phyloP scores from a whole-genome alignment of 2,888 invertebrate species.

The Apotomis betuletana region DNA sequence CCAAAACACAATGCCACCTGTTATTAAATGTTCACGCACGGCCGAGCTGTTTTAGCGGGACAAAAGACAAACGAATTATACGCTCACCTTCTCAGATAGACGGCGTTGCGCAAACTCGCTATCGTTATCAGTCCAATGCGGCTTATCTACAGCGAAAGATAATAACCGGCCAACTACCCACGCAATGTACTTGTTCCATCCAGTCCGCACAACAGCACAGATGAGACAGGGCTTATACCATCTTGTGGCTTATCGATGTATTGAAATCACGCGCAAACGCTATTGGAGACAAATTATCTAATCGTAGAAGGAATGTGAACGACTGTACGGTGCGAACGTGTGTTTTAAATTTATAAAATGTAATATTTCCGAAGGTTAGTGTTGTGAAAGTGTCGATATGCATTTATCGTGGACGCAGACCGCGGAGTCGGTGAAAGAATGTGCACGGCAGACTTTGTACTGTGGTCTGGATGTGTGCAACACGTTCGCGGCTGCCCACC shows the following conservation, averaged over 20 bases:
- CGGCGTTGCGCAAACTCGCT: slow-evolving; percentile 40
- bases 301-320: slow-evolving; percentile 56
- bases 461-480: slow-evolving; percentile 68
- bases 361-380: slow-evolving; percentile 47
- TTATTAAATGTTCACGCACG: slow-evolving; percentile 39
- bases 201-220: slow-evolving; percentile 52
- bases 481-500: slow-evolving; percentile 61
- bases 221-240: slow-evolving; percentile 56
- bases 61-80: slow-evolving; percentile 40
- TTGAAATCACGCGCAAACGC: slow-evolving; percentile 72
- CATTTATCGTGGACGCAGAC: slow-evolving; percentile 64
- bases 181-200: slow-evolving; percentile 54
- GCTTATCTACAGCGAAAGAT: slow-evolving; percentile 65
- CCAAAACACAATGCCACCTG: slow-evolving; percentile 30
- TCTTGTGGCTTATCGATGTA: slow-evolving; percentile 68
- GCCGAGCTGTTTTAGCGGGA: slow-evolving; percentile 34
- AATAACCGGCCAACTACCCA: slow-evolving; percentile 54
- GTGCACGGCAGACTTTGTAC: slow-evolving; percentile 65
- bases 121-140: slow-evolving; percentile 58
- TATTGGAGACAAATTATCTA: slow-evolving; percentile 62
- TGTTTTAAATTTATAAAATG: slow-evolving; percentile 38
- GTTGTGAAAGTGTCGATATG: slow-evolving; percentile 49
- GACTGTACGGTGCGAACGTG: slow-evolving; percentile 43
- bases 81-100: slow-evolving; percentile 29
- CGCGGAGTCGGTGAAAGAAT: slow-evolving; percentile 65